Conservation (phyloP, 35 echinoderm and acorn worm species). For the Eucidaris tribuloides region DNA sequence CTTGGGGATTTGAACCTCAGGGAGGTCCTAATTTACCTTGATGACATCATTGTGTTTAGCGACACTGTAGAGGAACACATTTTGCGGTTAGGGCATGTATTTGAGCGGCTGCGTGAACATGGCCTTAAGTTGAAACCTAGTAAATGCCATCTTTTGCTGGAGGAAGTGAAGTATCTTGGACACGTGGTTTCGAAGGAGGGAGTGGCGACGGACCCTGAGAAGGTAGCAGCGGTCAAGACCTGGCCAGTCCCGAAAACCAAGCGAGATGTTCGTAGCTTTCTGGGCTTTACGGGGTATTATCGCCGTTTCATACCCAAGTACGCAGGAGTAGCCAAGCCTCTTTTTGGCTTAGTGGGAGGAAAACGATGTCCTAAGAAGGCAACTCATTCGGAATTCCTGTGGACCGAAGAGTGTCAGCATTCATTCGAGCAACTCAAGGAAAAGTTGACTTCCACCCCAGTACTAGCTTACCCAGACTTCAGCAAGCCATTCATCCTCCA, state of each 20-base stretch:
- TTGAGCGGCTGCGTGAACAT: neutral
- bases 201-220: constrained; percentile 13
- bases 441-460: neutral
- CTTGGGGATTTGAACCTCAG: too few species aligned
- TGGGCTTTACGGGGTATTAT: constrained; percentile 43
- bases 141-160: constrained; percentile 16
- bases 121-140: constrained; percentile 31
- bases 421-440: constrained; percentile 35
- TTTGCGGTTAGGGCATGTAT: neutral
- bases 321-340: constrained; percentile 11
- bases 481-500: constrained; percentile 22
- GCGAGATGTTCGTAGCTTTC: constrained; percentile 28
- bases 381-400: neutral
- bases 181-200: constrained; percentile 37
- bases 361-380: neutral
- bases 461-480: constrained; percentile 15
- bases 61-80: constrained; percentile 2
- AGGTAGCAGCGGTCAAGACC: constrained; percentile 19
- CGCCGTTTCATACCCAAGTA: constrained; percentile 40
- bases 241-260: constrained; percentile 27
- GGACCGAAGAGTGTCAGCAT: neutral
- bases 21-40: too few species aligned
- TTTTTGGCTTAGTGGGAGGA: constrained; percentile 3
- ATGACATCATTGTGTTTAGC: constrained; percentile 52
- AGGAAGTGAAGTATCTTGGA: constrained; percentile 38